Evolutionary conservation across 2,797 vertebrate species (phyloP), one percentile per base, ranked within the genome.

Genomic region (Chlorospingus flavigularis): DNA sequence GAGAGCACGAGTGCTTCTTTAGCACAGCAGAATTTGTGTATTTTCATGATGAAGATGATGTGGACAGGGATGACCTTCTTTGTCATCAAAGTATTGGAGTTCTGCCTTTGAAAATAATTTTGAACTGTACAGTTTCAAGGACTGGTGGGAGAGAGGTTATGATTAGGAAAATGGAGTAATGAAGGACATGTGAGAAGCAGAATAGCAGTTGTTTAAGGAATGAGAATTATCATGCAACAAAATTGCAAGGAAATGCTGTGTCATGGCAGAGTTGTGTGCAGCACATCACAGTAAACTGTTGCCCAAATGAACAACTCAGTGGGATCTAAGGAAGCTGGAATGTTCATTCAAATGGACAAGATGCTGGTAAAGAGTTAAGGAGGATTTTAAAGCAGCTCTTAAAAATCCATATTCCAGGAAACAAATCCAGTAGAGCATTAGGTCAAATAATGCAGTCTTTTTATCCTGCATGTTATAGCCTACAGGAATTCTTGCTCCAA

Each of bases 41-140:
- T 80, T 94, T 92, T 71, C 8, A 6, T 28, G 1, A 21, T 51
- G 30, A 60, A 43, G 37, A 10, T 55, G 17, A 9, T 55, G 45
- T 55, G 30, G 53, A 54, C 31, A 50, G 35, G 48, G 33, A 17
- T 74, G 28, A 37, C 14, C 13, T 72, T 72, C 7, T 71, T 75
- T 12, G 0, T 66, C 40, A 51, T 35, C 17, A 81, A 78, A 40
- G 19, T 43, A 42, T 40, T 78, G 18, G 25, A 62, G 10, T 68
- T 65, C 85, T 84, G 66, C 47, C 51, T 82, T 87, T 73, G 63
- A 39, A 71, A 87, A 79, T 63, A 37, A 18, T 68, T 94, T 42
- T 79, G 57, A 20, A 15, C 42, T 72, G 60, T 54, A 13, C 21
- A 19, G 35, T 86, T 88, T 76, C 51, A 47, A 79, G 57, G 61